Percentiles rank a stretch among this genome's conserved stretches.
Conservation (phyloP, 2,797 vertebrate genomes). For the Takifugu ocellatus region DNA sequence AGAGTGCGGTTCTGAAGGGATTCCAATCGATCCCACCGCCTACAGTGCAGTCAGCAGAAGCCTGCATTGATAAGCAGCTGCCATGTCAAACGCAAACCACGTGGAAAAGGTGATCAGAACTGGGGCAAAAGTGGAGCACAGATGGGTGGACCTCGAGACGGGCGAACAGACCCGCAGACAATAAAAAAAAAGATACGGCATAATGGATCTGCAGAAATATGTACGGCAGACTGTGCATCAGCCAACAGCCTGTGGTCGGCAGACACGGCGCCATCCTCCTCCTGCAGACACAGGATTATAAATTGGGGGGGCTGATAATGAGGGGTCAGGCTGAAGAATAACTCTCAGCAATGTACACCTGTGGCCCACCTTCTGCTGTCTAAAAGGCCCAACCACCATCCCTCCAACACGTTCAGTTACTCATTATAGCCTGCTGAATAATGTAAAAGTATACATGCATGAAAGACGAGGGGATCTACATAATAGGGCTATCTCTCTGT, state of each 20-base stretch:
- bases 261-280: slow-evolving; percentile 44
- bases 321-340: slow-evolving; percentile 72
- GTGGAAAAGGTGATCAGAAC: neutral
- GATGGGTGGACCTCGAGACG: slow-evolving; percentile 12
- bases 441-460: slow-evolving; percentile 75
- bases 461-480: slow-evolving; percentile 58
- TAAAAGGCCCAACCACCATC: slow-evolving; percentile 49
- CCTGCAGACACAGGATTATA: slow-evolving; percentile 53
- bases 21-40: slow-evolving; percentile 12
- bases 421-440: slow-evolving; percentile 74
- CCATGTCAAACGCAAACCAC: slow-evolving; percentile 6
- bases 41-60: slow-evolving; percentile 10
- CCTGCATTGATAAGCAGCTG: slow-evolving; percentile 13
- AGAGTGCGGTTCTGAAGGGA: slow-evolving; percentile 6
- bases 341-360: slow-evolving; percentile 64
- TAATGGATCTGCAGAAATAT: slow-evolving; percentile 59
- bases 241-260: slow-evolving; percentile 53
- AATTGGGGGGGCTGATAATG: slow-evolving; percentile 63
- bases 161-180: slow-evolving; percentile 40
- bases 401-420: slow-evolving; percentile 42
- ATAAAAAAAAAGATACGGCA: slow-evolving; percentile 54
- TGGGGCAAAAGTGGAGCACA: slow-evolving; percentile 9
- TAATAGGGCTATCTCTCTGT: slow-evolving; percentile 68
- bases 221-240: slow-evolving; percentile 46
- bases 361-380: slow-evolving; percentile 74